Percentiles rank a stretch among this genome's conserved stretches.
Evolutionary conservation across 2,888 invertebrate genomes (phyloP).

Genomic region (Candidula unifasciata): DNA sequence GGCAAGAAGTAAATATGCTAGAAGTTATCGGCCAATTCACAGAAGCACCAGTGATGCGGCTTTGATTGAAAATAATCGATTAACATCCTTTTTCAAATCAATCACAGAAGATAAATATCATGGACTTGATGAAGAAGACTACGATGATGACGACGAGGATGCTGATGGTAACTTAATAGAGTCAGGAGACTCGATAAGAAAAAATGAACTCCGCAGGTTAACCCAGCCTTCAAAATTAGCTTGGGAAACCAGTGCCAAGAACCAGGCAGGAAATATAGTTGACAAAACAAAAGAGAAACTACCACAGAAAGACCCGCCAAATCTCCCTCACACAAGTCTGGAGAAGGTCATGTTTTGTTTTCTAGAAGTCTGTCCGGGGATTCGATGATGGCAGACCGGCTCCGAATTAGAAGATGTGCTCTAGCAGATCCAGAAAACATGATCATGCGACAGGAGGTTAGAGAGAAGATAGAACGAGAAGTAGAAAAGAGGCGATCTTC

Average conservation of each 20-base stretch:
- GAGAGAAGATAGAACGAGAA: conserved; percentile 62
- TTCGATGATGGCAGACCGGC: conserved; percentile 10
- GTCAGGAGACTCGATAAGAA: background rate
- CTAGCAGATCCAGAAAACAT: conserved; percentile 62
- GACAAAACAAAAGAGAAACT: background rate
- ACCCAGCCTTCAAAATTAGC: background rate
- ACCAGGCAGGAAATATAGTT: background rate
- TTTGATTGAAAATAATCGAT: background rate
- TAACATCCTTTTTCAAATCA: conserved; percentile 23
- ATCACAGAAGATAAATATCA: background rate
- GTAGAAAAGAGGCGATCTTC: conserved; percentile 57
- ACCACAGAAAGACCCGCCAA: background rate
- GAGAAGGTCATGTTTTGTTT: background rate
- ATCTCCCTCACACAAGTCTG: background rate
- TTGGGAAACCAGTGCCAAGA: background rate
- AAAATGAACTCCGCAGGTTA: background rate
- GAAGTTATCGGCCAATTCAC: background rate
- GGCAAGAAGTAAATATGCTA: background rate
- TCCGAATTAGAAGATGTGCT: conserved; percentile 57
- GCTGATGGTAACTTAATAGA: background rate
- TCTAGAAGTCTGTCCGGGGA: conserved; percentile 9
- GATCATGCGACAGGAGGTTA: conserved; percentile 61
- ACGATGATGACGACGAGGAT: background rate
- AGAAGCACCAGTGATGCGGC: conserved; percentile 37
- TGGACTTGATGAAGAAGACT: background rate